Evolutionary conservation across 1,140 invertebrate genomes (phyloP).

Genomic region (Procambarus clarkii): DNA sequence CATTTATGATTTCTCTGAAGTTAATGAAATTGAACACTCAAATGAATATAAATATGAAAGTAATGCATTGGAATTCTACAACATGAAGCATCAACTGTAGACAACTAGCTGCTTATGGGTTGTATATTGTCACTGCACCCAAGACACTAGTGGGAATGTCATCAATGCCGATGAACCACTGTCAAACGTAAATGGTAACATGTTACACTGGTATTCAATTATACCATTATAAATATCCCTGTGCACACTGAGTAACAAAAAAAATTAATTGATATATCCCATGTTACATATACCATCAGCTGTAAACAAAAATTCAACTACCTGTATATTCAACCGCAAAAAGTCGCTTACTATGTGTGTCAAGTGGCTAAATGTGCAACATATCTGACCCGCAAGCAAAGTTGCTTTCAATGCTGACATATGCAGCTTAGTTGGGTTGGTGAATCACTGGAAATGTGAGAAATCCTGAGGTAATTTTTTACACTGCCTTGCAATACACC

Average conservation of each 20-base stretch:
- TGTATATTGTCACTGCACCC: slow-evolving; percentile 42
- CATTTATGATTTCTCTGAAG: neutral
- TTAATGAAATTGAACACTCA: neutral
- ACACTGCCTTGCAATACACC: slow-evolving; percentile 12
- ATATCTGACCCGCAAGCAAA: neutral
- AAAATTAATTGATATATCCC: neutral
- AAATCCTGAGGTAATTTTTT: slow-evolving; percentile 40
- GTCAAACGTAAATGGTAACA: neutral
- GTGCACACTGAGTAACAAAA: neutral
- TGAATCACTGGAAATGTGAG: neutral
- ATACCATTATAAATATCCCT: neutral
- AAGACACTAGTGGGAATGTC: slow-evolving; percentile 53
- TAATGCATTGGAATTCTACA: slow-evolving; percentile 10
- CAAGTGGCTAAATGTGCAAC: neutral
- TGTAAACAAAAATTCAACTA: neutral
- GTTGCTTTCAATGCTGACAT: neutral
- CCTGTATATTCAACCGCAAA: neutral
- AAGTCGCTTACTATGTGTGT: neutral
- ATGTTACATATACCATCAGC: neutral
- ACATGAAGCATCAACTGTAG: slow-evolving; percentile 5
- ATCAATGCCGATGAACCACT: slow-evolving; percentile 8
- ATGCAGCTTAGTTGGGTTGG: neutral
- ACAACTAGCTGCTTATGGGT: slow-evolving; percentile 20
- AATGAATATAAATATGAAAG: neutral
- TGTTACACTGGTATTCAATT: neutral